phyloP scores from a whole-genome alignment of 1,140 invertebrate species.

The Pygmarrhopalites habei region DNA sequence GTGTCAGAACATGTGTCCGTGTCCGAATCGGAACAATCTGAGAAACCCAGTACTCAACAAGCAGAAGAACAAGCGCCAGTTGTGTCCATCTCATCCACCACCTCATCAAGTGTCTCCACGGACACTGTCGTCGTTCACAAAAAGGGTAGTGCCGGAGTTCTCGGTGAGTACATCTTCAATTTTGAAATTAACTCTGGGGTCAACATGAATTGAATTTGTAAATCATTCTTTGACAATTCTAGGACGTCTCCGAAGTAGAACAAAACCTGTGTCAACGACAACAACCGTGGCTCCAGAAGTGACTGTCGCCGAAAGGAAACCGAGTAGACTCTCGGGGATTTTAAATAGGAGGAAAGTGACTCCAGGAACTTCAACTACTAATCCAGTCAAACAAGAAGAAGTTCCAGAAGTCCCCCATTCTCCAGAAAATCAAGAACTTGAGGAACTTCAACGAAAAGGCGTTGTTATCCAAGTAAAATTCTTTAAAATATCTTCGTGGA shows the following conservation, averaged over 20 bases:
- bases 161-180: conserved; percentile 18
- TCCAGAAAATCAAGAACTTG: conserved; percentile 14
- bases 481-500: too few relatives aligned
- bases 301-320: conserved; percentile 19
- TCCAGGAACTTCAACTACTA: not conserved
- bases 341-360: conserved; percentile 32
- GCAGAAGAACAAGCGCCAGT: not conserved
- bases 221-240: not conserved
- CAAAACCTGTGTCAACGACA: conserved; percentile 22
- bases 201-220: too few relatives aligned
- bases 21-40: conserved; percentile 10
- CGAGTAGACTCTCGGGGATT: conserved; percentile 32
- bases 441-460: conserved; percentile 26
- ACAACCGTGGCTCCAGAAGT: conserved; percentile 16
- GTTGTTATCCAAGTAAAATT: conserved; percentile 36
- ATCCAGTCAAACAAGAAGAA: conserved; percentile 7
- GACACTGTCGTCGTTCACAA: conserved; percentile 1
- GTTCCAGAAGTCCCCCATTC: conserved; percentile 13
- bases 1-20: conserved; percentile 21
- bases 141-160: conserved; percentile 30
- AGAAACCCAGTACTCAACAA: conserved; percentile 10
- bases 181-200: not conserved
- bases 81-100: conserved; percentile 18
- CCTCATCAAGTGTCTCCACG: not conserved
- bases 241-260: conserved; percentile 30